Base-by-base conservation (phyloP, 2,888 invertebrate species). In the Polylopha cassiicola region DNA sequence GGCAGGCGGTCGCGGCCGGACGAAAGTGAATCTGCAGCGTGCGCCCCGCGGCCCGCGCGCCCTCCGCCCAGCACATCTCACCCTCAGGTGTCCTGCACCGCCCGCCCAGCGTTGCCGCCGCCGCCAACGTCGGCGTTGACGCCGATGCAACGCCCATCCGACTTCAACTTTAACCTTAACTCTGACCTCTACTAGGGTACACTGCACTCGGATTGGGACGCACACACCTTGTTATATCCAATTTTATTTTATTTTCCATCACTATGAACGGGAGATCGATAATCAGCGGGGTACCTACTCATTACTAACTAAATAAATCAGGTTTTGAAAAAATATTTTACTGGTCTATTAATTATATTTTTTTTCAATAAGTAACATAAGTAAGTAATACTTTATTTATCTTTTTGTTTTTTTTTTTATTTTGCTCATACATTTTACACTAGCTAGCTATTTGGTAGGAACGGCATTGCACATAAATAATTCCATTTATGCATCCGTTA, bases 1-100 rank as follows among this genome's bases (percentile, higher is more conserved):
- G 86, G 74, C 76, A 71, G 68, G 71, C 74, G 73, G 65, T 63
- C 71, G 78, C 73, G 71, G 73, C 64, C 76, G 75, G 77, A 81
- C 84, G 85, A 85, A 85, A 85, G 84, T 85, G 85, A 85, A 84
- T 86, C 81, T 82, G 82, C 81, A 80, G 71, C 72, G 72, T 53
- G 65, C 68, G 71, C 72, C 65, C 60, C 73, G 65, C 71, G 70
- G 57, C 44, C 45, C 42, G 48, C 49, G 44, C 41, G 65, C 66
- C 66, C 65, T 62, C 64, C 70, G 71, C 67, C 65, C 65, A 65
- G 56, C 51, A 18, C 32, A 23, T 32, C 31, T 29, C 64, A 58
- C 55, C 57, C 56, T 55, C 59, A 66, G 62, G 62, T 66, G 55
- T 58, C 57, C 50, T 58, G 55, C 55, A 56, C 64, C 57, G 48